A percentile compares a stretch with the other conserved stretches of the same genome.
Evolutionary conservation across 2,888 invertebrate genomes (phyloP).

Genomic region (Sympetrum striolatum): DNA sequence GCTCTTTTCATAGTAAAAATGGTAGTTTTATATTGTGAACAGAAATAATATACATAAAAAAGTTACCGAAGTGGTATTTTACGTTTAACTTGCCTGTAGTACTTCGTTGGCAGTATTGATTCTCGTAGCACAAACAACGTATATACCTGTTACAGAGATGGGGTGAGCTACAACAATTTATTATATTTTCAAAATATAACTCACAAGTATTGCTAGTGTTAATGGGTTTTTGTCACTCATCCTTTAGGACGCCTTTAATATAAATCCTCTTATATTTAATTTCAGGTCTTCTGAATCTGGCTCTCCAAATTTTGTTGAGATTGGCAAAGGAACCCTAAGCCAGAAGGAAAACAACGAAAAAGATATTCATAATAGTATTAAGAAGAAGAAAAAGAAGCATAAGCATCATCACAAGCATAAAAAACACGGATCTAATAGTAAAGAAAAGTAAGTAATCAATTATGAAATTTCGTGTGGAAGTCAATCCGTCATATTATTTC

Average conservation of each 20-base stretch:
- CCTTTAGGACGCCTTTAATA: too few relatives aligned
- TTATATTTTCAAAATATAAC: background rate
- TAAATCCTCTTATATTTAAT: background rate
- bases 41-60: background rate
- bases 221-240: background rate
- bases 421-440: constrained; percentile 61
- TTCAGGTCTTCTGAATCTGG: constrained; percentile 49
- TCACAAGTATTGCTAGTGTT: background rate
- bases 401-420: constrained; percentile 66
- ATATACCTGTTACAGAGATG: background rate
- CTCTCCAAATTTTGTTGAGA: constrained; percentile 50
- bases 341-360: constrained; percentile 50
- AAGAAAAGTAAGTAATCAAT: constrained; percentile 56
- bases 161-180: background rate
- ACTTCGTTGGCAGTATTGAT: background rate
- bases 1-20: background rate
- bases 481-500: constrained; percentile 4
- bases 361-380: constrained; percentile 55
- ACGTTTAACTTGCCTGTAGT: background rate
- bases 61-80: background rate
- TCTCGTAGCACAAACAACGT: background rate
- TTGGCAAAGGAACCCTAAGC: constrained; percentile 49
- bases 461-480: background rate
- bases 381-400: constrained; percentile 74
- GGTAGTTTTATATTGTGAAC: background rate